Evolutionary conservation across 2,888 invertebrate species (phyloP).

Genomic region (Hermodice carunculata): DNA sequence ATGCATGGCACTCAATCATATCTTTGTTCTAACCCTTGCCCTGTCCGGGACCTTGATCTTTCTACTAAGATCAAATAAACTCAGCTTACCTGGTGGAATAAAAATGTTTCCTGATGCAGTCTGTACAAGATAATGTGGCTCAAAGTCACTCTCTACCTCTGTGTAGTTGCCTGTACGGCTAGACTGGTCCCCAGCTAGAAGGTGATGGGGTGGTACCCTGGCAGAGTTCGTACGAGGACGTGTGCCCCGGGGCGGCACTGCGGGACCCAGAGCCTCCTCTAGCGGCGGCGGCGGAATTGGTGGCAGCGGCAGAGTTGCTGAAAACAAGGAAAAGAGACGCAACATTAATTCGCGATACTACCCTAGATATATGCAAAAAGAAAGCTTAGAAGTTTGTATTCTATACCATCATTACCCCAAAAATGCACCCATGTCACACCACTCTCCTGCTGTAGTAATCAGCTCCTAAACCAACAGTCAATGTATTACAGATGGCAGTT

Average conservation of each 20-base stretch:
- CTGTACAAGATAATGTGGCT: conserved; percentile 63
- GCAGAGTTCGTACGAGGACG: conserved; percentile 2
- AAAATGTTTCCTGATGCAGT: conserved; percentile 58
- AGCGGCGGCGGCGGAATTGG: conserved; percentile 49
- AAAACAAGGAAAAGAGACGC: conserved; percentile 24
- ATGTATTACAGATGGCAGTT: no score
- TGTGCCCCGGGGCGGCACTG: conserved; percentile 31
- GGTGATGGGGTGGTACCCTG: conserved; percentile 5
- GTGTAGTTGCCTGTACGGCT: conserved; percentile 46
- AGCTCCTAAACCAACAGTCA: no score
- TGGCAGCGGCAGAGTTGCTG: conserved; percentile 58
- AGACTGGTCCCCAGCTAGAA: neutral
- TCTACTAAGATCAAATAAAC: neutral
- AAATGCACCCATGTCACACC: no score
- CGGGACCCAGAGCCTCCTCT: conserved; percentile 34
- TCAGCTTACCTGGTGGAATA: conserved; percentile 41
- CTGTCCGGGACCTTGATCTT: no score
- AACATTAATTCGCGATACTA: no score
- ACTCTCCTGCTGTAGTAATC: no score
- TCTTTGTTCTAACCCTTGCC: no score
- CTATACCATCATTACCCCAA: no score
- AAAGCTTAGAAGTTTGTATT: no score
- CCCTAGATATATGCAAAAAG: no score
- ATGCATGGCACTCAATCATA: no score
- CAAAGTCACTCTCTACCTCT: conserved; percentile 59